These are phyloP conservation scores for Emesis furor DNA, from an alignment of 2,888 invertebrate species.

Conservation along the genomic window DNA sequence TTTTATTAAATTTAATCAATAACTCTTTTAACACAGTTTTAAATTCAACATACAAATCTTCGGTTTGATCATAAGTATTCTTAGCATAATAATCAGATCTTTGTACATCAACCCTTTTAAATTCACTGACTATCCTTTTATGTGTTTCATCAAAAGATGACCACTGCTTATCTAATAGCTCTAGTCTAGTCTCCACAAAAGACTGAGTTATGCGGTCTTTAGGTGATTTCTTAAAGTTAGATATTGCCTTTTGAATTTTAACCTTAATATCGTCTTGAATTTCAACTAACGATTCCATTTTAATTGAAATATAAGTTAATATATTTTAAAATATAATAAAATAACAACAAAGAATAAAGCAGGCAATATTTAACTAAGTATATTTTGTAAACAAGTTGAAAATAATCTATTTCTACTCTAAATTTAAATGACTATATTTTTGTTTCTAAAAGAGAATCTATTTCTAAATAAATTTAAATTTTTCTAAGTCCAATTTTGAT, in stretches of 20 bases:
- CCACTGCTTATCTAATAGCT: conserved; percentile 43
- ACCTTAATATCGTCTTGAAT: conserved; percentile 32
- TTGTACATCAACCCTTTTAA: conserved; percentile 13
- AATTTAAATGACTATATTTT: no score
- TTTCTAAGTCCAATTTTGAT: conserved; percentile 11
- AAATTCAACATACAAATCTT: conserved; percentile 31
- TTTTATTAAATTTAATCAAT: conserved; percentile 3
- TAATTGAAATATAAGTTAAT: not conserved
- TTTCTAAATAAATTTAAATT: not conserved
- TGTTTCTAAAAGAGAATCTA: no score
- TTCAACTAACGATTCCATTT: conserved; percentile 31
- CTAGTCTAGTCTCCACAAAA: conserved; percentile 40
- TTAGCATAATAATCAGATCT: conserved; percentile 20
- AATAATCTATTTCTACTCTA: no score
- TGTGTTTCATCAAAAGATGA: conserved; percentile 31
- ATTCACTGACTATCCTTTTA: conserved; percentile 26
- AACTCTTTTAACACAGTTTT: conserved; percentile 33
- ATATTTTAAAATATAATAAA: not conserved
- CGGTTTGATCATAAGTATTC: conserved; percentile 23
- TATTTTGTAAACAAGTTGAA: no score
- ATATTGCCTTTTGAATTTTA: conserved; percentile 31
- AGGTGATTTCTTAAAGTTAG: conserved; percentile 36
- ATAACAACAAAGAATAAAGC: not conserved
- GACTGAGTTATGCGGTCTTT: conserved; percentile 31
- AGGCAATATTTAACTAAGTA: not conserved